Conservation (phyloP, 2,797 vertebrate species). For the Holocentrus rufus region DNA sequence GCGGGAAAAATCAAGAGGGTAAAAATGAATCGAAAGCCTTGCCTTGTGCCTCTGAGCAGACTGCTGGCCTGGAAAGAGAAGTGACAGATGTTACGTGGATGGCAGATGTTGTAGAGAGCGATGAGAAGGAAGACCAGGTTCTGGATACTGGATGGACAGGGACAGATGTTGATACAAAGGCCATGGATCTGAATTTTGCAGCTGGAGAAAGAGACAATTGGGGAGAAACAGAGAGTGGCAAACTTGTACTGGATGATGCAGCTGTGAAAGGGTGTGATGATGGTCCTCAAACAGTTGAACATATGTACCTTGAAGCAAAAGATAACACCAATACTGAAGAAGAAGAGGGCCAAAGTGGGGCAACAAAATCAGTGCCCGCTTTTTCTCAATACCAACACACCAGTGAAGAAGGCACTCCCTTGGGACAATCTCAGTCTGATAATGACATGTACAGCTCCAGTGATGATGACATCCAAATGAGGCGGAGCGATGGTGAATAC, state of each 20-base stretch:
- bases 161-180: slow-evolving; percentile 13
- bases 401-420: neutral
- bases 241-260: neutral
- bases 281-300: slow-evolving; percentile 21
- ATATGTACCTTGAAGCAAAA: slow-evolving; percentile 9
- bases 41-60: slow-evolving; percentile 7
- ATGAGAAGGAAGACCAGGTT: slow-evolving; percentile 41
- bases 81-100: slow-evolving; percentile 5
- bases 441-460: slow-evolving; percentile 58
- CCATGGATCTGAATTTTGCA: slow-evolving; percentile 1
- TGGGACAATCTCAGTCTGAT: slow-evolving; percentile 7
- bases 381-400: neutral
- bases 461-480: slow-evolving; percentile 50
- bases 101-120: slow-evolving; percentile 7
- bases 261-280: neutral
- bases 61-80: slow-evolving; percentile 2
- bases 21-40: neutral
- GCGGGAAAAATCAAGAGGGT: slow-evolving; percentile 22
- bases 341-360: neutral
- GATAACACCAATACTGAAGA: neutral
- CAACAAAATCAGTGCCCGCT: neutral
- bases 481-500: slow-evolving; percentile 17
- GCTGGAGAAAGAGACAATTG: slow-evolving; percentile 1
- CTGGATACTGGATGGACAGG: slow-evolving; percentile 56
- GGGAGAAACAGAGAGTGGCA: neutral